These are phyloP conservation scores for Dissostichus mawsoni DNA, from an alignment of 2,113 vertebrate species.

Conservation along the genomic window DNA sequence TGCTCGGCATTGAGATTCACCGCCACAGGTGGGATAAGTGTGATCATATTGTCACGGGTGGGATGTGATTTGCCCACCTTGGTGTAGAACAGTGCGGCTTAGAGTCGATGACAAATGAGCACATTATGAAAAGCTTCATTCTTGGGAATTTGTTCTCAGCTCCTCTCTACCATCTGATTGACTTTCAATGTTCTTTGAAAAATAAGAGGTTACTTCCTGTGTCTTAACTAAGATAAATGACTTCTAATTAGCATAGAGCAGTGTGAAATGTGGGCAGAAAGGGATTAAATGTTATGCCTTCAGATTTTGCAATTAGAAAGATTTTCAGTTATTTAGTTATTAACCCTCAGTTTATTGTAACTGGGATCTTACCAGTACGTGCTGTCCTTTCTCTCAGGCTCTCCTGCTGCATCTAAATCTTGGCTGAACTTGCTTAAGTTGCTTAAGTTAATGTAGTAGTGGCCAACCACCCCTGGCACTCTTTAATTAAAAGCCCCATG, in stretches of 20 bases:
- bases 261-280: neutral
- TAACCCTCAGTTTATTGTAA: neutral
- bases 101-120: constrained; percentile 55
- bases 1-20: constrained; percentile 34
- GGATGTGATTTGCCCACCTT: constrained; percentile 7
- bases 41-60: constrained; percentile 22
- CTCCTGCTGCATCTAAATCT: constrained; percentile 32
- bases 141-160: constrained; percentile 28
- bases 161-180: constrained; percentile 43
- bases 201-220: constrained; percentile 43
- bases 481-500: constrained; percentile 75
- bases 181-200: constrained; percentile 55
- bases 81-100: constrained; percentile 8
- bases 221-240: constrained; percentile 56
- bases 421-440: constrained; percentile 22
- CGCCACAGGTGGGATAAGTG: neutral
- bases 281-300: neutral
- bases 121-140: constrained; percentile 50
- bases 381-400: neutral
- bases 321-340: neutral
- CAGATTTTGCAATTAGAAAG: neutral
- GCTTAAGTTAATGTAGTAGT: constrained; percentile 14
- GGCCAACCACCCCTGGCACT: constrained; percentile 48
- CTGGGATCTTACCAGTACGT: neutral
- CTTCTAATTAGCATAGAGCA: constrained; percentile 31